Base-by-base conservation (phyloP, 92 coral and sea anemone genomes). In the Heteractis magnifica region DNA sequence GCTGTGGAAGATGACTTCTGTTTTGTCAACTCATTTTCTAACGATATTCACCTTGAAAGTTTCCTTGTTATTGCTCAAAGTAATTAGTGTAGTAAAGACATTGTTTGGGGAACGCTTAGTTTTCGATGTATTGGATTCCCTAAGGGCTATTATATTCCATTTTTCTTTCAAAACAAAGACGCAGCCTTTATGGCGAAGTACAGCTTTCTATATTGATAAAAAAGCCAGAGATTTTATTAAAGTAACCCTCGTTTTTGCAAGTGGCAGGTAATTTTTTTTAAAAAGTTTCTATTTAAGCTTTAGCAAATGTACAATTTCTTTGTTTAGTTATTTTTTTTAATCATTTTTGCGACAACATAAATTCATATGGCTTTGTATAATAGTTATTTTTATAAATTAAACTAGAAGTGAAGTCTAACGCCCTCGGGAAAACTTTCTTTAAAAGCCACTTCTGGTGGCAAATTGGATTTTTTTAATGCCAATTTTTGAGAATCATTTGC, bases 11-110 rank as follows among this genome's bases (percentile, higher is more conserved):
- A 8, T 62, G 55, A 19, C 14, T 8, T 77, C 11, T 8, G 26
- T 68, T 68, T 20, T 68, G 44, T 26, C 73, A 68, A 23, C 48
- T 68, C 23, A 8, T 68, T 62, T 23, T 68, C 49, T 26, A 68
- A 68, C 73, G 73, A 68, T 21, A 26, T 68, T 68, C 73, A 68
- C 73, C 73, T 68, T 68, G 73, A 26, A 68, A 68, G 26, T 26
- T 68, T 68, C 6, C 73, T 68, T 68, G 73, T 68, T 68, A 68
- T 68, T 68, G 73, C 41, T 10, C 4, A 20, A 62, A 68, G 73
- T 68, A 68, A 68, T 68, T 68, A 68, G 73, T 68, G 10, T 68
- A 68, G 73, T 20, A 9, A 68, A 26, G 73, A 68, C 73, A 68
- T 68, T 68, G 73, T 68, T 68, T 68, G 14, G 44, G 3, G 73